These are phyloP conservation scores for Palloptera scutellata DNA, from an alignment of 2,888 invertebrate genomes.

Conservation along the genomic window DNA sequence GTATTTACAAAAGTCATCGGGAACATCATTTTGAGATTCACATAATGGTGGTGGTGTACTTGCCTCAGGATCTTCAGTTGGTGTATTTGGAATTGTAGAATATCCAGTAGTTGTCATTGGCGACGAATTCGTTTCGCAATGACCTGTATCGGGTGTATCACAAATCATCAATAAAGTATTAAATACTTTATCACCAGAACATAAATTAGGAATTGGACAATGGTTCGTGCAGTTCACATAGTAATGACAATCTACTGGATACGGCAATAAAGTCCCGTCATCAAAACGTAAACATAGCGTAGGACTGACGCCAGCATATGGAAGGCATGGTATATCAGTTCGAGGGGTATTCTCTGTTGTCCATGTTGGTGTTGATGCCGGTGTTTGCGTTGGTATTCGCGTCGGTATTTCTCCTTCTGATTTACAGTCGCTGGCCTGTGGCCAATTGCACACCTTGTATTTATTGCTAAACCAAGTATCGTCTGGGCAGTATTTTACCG, in stretches of 20 bases:
- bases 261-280: slow-evolving; percentile 30
- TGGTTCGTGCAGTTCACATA: slow-evolving; percentile 49
- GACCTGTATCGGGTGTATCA: slow-evolving; percentile 49
- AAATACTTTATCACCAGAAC: slow-evolving; percentile 45
- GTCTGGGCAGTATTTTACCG: slow-evolving; percentile 43
- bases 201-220: slow-evolving; percentile 47
- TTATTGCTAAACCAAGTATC: slow-evolving; percentile 46
- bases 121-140: slow-evolving; percentile 40
- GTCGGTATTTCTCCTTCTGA: not conserved
- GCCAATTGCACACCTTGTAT: slow-evolving; percentile 46
- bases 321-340: slow-evolving; percentile 2
- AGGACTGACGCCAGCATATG: slow-evolving; percentile 22
- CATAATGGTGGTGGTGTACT: slow-evolving; percentile 15
- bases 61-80: slow-evolving; percentile 4
- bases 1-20: slow-evolving; percentile 13
- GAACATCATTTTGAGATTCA: slow-evolving; percentile 3
- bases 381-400: slow-evolving; percentile 1
- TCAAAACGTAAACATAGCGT: slow-evolving; percentile 21
- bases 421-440: slow-evolving; percentile 41
- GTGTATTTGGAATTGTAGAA: slow-evolving; percentile 1
- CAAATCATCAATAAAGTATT: slow-evolving; percentile 45
- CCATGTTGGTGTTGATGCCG: slow-evolving; percentile 26
- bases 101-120: slow-evolving; percentile 25
- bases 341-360: slow-evolving; percentile 20
- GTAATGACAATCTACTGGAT: slow-evolving; percentile 50